Conservation (phyloP, 2,797 vertebrate genomes). For the Gambusia yucatana region DNA sequence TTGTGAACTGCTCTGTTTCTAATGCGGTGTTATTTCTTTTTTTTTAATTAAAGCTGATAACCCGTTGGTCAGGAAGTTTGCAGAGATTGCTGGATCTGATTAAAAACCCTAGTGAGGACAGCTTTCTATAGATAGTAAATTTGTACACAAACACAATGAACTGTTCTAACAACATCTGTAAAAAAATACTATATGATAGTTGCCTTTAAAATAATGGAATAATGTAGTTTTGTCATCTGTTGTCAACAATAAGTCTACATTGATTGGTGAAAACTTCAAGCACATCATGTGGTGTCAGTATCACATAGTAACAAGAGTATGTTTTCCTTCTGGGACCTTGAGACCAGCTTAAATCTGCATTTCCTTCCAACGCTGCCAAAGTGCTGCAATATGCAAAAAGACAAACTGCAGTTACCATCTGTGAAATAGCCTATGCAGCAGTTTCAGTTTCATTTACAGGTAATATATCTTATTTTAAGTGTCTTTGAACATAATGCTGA, state of each 20-base stretch:
- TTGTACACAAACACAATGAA: constrained; percentile 6
- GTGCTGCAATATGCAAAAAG: constrained; percentile 49
- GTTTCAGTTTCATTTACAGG: constrained; percentile 47
- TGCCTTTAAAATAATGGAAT: constrained; percentile 25
- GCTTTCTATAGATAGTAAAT: not conserved
- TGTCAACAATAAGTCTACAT: constrained; percentile 47
- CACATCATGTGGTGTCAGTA: constrained; percentile 32
- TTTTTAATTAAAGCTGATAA: constrained; percentile 35
- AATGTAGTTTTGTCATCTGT: constrained; percentile 24
- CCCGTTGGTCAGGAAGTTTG: not conserved
- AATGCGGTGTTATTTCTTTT: not conserved
- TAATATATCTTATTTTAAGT: constrained; percentile 36
- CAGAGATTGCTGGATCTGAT: constrained; percentile 16
- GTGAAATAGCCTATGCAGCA: constrained; percentile 42
- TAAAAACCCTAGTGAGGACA: constrained; percentile 14
- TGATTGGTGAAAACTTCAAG: constrained; percentile 36
- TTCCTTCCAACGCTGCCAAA: constrained; percentile 33
- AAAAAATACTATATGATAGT: not conserved
- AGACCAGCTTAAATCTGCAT: constrained; percentile 50
- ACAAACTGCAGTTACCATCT: constrained; percentile 43
- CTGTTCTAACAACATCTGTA: not conserved
- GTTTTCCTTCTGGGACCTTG: constrained; percentile 31
- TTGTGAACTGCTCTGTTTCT: constrained; percentile 20
- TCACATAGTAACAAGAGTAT: constrained; percentile 33
- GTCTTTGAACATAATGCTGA: constrained; percentile 15